Evolutionary conservation across 2,797 vertebrate genomes (phyloP), one percentile per base, ranked within the genome.

Genomic region (Myotis pilosus): DNA sequence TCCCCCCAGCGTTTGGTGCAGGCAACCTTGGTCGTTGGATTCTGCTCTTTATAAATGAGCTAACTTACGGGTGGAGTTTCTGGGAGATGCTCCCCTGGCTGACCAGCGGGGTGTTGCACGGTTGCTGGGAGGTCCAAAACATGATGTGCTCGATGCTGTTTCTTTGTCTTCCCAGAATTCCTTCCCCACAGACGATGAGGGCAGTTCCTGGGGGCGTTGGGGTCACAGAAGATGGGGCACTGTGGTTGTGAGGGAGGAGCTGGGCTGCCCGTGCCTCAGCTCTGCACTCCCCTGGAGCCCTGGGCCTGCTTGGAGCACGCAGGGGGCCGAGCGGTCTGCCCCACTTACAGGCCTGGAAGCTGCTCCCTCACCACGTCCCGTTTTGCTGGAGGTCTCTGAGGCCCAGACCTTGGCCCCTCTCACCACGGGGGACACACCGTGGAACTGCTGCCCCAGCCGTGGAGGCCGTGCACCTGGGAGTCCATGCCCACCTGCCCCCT

Each of bases 401-500:
- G 15, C n/a, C 23, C 49, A 2, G 44, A 53, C 47, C 38, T 68
- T 3, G 0, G 78, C 8, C 38, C 33, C 20, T 60, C 23, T 47
- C n/a, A 17, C 33, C 19, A 30, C 30, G 9, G 6, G 11, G 17
- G 25, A 12, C 47, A 13, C 55, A 1, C 16, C 0, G 0, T 1
- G 9, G 36, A 6, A 7, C 30, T 2, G 25, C 7, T 5, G 22
- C 30, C 17, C 38, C 11, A 5, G 20, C 13, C 66, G 0, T 1
- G 0, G 22, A 38, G 41, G n/a, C 64, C 8, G 0, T 22, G 2
- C 0, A 0, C 33, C 72, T 22, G 38, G 75, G n/a, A 36, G 22
- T 20, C 47, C 44, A 2, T 22, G 12, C 60, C 13, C 55, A 16
- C 62, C 47, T 3, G 0, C 5, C 0, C 41, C 75, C 22, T 44